Evolutionary conservation across 2,888 invertebrate species (phyloP), one percentile per base, ranked within the genome.

Genomic region (Pharmacophagus antenor): DNA sequence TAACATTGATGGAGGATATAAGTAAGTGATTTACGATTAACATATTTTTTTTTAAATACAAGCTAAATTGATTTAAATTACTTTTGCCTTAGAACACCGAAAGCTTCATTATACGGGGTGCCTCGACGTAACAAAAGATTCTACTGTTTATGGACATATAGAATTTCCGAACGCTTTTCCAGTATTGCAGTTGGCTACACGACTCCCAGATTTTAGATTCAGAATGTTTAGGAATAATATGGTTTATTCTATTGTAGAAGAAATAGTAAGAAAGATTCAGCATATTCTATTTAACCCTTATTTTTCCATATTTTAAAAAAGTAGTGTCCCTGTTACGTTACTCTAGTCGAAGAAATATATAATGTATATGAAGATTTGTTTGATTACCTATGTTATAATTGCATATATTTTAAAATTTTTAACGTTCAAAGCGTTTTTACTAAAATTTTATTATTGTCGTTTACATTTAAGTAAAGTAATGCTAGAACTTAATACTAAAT

Each of bases 221-320:
- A 86, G 95, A 64, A 91, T 95, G 77, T 93, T 92, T 72, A 93
- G 93, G 69, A 92, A 92, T 53, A 96, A 96, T 77, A 92, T 93
- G 73, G 82, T 95, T 2, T 76, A 86, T 8, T 92, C 91, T 63
- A 94, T 95, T 37, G 86, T 90, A 5, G 79, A 82, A 8, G 88
- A 91, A 71, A 81, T 95, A 84, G 95, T 95, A 77, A 79, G 84
- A 73, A 20, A 50, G 3, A 25, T 8, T 27, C 8, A 17, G 10
- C 8, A 18, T 20, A 10, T 12, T 37, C 7, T n/a, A n/a, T n/a
- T 5, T 25, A 25, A 7, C 7, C 7, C 3, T 25, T 25, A 25
- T 25, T n/a, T n/a, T n/a, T n/a, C n/a, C n/a, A n/a, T n/a, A n/a
- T n/a, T n/a, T n/a, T n/a, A n/a, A n/a, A n/a, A n/a, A n/a, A n/a